A percentile compares a stretch with the other conserved stretches of the same genome.
phyloP scores from a whole-genome alignment of 2,888 invertebrate genomes.

The Plebejus anna region DNA sequence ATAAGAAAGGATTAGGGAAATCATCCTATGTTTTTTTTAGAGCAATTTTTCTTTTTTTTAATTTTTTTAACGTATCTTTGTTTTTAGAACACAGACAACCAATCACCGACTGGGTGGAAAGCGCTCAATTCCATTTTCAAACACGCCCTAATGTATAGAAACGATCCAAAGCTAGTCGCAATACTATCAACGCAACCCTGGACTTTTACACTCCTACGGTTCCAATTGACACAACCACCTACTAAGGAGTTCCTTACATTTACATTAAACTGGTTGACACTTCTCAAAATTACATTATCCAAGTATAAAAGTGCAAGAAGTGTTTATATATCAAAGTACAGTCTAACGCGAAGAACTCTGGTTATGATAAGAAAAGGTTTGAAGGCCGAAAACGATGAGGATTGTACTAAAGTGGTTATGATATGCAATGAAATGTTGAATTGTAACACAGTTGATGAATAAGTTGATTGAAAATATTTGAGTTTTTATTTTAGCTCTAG shows the following conservation, averaged over 20 bases:
- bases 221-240: slow-evolving; percentile 61
- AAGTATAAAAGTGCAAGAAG: slow-evolving; percentile 49
- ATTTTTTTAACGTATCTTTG: neutral
- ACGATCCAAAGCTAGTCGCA: slow-evolving; percentile 58
- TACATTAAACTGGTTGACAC: slow-evolving; percentile 58
- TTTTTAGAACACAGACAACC: slow-evolving; percentile 56
- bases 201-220: slow-evolving; percentile 64
- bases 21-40: too few relatives aligned
- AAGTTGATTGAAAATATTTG: neutral
- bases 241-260: slow-evolving; percentile 62
- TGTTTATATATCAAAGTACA: slow-evolving; percentile 52
- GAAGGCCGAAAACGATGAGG: slow-evolving; percentile 48
- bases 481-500: neutral
- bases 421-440: slow-evolving; percentile 53
- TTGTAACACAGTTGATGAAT: neutral
- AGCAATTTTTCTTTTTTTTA: too few relatives aligned
- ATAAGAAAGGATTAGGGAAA: too few relatives aligned
- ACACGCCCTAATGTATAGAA: slow-evolving; percentile 59
- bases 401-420: slow-evolving; percentile 47
- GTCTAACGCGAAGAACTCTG: slow-evolving; percentile 58
- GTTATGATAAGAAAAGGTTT: slow-evolving; percentile 53
- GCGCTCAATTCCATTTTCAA: slow-evolving; percentile 63
- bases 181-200: slow-evolving; percentile 66
- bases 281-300: slow-evolving; percentile 58
- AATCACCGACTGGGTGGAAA: slow-evolving; percentile 65